A percentile compares a stretch with the other conserved stretches of the same genome.
phyloP scores from a whole-genome alignment of 1,140 invertebrate species.

The Anadara kagoshimensis region DNA sequence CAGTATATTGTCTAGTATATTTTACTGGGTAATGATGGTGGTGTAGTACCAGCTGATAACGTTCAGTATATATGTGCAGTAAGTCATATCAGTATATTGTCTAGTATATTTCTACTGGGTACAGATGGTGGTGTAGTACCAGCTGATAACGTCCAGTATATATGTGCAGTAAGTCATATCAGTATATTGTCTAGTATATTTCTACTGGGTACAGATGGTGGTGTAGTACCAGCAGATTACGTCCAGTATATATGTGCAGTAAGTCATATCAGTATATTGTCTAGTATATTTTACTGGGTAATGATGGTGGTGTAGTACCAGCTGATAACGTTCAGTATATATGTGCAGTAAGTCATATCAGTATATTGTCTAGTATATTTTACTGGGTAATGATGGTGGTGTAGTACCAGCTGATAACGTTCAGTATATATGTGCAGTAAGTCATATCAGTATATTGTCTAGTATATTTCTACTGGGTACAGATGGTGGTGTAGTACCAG shows the following conservation, averaged over 20 bases:
- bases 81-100: conserved; percentile 42
- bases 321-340: conserved; percentile 99
- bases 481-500: too few species aligned
- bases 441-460: conserved; percentile 34
- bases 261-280: conserved; percentile 42
- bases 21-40: conserved; percentile 96
- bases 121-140: too few species aligned
- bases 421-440: conserved; percentile 95
- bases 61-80: conserved; percentile 98
- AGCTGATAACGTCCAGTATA: conserved; percentile 99
- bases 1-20: conserved; percentile 96
- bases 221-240: conserved; percentile 86
- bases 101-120: too few species aligned
- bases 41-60: conserved; percentile 86
- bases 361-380: conserved; percentile 97
- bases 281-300: too few species aligned
- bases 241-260: conserved; percentile 98
- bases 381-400: conserved; percentile 95
- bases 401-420: conserved; percentile 89
- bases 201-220: conserved; percentile 95
- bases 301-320: too few species aligned
- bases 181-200: conserved; percentile 97
- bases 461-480: too few species aligned
- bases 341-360: conserved; percentile 97
- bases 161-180: conserved; percentile 98